Base-by-base conservation (phyloP, 2,113 vertebrate genomes). In the Leptosomus discolor region DNA sequence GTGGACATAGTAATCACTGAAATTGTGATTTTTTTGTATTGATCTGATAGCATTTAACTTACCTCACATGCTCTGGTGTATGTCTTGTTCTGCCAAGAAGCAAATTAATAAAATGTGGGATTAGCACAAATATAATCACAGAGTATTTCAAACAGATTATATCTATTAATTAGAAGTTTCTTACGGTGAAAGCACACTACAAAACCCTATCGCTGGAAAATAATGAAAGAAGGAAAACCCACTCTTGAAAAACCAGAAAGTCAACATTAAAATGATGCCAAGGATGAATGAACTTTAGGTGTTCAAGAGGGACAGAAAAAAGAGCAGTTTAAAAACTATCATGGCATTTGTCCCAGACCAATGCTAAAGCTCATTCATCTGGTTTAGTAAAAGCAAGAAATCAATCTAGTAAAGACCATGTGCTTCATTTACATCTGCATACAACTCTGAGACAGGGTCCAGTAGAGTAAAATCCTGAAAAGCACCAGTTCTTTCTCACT, bases 21-120 rank as follows among this genome's bases (percentile, higher is more conserved):
- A 82, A 78, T 68, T 0, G 3, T 54, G 7, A 29, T 21, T 30
- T 64, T 53, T 46, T 9, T 0, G 4, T 30, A 14, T 43, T 84
- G 51, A 11, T 85, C 23, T 68, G 24, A 64, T 43, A 46, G 46
- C 14, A 56, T 70, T 69, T 61, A 90, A 92, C 97, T 98, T 91
- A 98, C 98, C 96, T 98, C 97, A 97, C 85, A 97, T 63, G 67
- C 15, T 58, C 95, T 96, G 36, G 15, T 45, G 41, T 97, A 98
- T 13, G 94, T 97, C 73, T 95, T 36, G 4, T 98, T 97, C 98
- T 98, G 94, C 34, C 92, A 54, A 85, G 39, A 81, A 97, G 65
- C 16, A 96, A 82, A 94, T 92, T n/a, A 85, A 88, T 71, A 88
- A 63, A 48, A 82, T 23, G 22, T 8, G 2, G 13, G n/a, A 22